Conservation (phyloP, 2,113 vertebrate species). For the Phodopus roborovskii region DNA sequence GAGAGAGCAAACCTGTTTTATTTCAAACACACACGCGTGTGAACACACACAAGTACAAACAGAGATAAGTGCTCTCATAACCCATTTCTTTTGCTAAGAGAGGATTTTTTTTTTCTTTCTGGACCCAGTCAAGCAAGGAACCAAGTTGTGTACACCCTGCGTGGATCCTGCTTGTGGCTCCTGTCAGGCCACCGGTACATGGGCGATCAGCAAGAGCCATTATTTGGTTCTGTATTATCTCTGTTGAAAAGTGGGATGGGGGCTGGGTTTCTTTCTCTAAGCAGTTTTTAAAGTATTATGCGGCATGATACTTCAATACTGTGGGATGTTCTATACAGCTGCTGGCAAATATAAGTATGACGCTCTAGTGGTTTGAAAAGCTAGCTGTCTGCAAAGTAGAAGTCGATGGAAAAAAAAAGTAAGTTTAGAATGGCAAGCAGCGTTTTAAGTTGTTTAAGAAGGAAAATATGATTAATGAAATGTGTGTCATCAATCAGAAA, state of each 20-base stretch:
- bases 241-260: conserved; percentile 33
- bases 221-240: neutral
- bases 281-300: conserved; percentile 55
- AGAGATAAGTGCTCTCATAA: neutral
- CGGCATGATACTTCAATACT: neutral
- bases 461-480: conserved; percentile 29
- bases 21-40: conserved; percentile 8
- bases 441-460: conserved; percentile 18
- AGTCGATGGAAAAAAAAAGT: neutral
- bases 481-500: conserved; percentile 35
- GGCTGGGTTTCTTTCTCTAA: conserved; percentile 32
- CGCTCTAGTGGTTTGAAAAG: conserved; percentile 48
- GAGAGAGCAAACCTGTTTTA: conserved; percentile 26
- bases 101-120: conserved; percentile 50
- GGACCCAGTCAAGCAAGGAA: conserved; percentile 33
- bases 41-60: neutral
- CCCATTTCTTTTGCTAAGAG: conserved; percentile 11
- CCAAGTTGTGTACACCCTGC: conserved; percentile 20
- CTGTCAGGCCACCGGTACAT: conserved; percentile 53
- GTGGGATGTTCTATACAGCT: neutral
- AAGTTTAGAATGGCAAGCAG: conserved; percentile 50
- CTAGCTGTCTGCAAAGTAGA: conserved; percentile 42
- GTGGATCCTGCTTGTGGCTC: neutral
- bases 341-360: conserved; percentile 22
- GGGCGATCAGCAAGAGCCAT: neutral